Percentiles rank a stretch among this genome's conserved stretches.
Evolutionary conservation across 2,888 invertebrate species (phyloP).

Genomic region (Megastigmus dorsalis): DNA sequence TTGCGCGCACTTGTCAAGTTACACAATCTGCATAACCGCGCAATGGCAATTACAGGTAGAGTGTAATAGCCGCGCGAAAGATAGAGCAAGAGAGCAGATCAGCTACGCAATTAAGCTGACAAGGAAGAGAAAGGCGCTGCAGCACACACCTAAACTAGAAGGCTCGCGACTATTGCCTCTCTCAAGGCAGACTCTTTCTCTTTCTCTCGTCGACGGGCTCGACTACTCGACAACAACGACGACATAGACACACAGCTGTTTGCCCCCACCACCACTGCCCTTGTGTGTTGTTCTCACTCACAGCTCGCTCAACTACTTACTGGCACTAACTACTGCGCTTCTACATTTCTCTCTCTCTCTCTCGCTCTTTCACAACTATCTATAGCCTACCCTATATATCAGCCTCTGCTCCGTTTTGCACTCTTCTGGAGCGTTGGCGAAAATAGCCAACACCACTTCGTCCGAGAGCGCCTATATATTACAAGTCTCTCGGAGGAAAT

Average conservation of each 20-base stretch:
- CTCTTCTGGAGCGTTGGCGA: too few species aligned
- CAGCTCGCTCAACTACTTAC: neutral
- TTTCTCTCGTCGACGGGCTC: neutral
- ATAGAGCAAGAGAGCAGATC: too few species aligned
- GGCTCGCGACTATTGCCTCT: too few species aligned
- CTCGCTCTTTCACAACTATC: too few species aligned
- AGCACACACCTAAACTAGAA: too few species aligned
- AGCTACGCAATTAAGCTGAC: too few species aligned
- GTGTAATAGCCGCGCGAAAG: neutral
- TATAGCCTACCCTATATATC: too few species aligned
- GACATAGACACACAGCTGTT: constrained; percentile 48
- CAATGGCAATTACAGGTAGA: neutral
- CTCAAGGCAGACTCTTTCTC: too few species aligned
- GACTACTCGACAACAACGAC: too few species aligned
- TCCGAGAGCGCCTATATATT: neutral
- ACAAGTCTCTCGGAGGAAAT: constrained; percentile 4
- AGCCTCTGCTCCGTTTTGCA: too few species aligned
- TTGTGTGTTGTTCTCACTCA: constrained; percentile 17
- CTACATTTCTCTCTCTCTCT: neutral
- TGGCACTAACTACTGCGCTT: neutral
- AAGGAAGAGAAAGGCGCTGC: neutral
- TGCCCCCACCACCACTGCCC: constrained; percentile 34
- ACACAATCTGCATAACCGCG: constrained; percentile 33
- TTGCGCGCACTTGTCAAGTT: neutral
- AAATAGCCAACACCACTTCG: neutral